phyloP scores from a whole-genome alignment of 35 echinoderm and acorn worm species.

The Apostichopus japonicus region DNA sequence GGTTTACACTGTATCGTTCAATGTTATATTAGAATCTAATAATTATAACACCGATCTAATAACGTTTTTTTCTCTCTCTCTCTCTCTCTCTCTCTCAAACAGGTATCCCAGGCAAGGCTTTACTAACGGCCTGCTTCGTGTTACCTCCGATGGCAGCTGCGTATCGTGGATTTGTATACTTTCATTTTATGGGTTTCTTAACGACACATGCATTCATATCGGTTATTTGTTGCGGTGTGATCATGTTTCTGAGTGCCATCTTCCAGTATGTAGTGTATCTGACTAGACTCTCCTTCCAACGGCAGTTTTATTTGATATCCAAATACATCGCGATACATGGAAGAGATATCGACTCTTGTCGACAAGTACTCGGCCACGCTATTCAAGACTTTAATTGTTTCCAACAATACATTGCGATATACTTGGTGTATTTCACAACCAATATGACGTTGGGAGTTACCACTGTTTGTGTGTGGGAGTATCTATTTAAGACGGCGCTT shows the following conservation, averaged over 20 bases:
- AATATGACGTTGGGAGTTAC: constrained; percentile 71
- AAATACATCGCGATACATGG: background rate
- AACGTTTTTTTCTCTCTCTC: no score
- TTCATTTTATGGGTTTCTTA: background rate
- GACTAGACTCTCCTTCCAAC: constrained; percentile 22
- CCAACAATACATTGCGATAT: constrained; percentile 50
- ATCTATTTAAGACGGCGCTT: background rate
- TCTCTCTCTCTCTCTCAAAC: background rate
- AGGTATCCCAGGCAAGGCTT: constrained; percentile 19
- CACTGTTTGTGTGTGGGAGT: constrained; percentile 45
- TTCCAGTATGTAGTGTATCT: constrained; percentile 37
- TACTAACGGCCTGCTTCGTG: background rate
- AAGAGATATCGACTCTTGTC: constrained; percentile 51
- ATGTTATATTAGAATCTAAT: no score
- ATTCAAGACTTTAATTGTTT: constrained; percentile 69
- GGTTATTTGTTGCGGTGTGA: background rate
- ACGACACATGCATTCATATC: background rate
- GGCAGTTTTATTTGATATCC: background rate
- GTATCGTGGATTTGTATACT: constrained; percentile 27
- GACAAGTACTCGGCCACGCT: constrained; percentile 37
- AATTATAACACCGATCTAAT: no score
- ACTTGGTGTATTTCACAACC: constrained; percentile 32
- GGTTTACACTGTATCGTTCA: no score
- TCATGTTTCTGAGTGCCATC: background rate
- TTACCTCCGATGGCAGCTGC: background rate